These are phyloP conservation scores for Antechinus flavipes DNA, from an alignment of 2,113 vertebrate genomes.

Conservation along the genomic window DNA sequence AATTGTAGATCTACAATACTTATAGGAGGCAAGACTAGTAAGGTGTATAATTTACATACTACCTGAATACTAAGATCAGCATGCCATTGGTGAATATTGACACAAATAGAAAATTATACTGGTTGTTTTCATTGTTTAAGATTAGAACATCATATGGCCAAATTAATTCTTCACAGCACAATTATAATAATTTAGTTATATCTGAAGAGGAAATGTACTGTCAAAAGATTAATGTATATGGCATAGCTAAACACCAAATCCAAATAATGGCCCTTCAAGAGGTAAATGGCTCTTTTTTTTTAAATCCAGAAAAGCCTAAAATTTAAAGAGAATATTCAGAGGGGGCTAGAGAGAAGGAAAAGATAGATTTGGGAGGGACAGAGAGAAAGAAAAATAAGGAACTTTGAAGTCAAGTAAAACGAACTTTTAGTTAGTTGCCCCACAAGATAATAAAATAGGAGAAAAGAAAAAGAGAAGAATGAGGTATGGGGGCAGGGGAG, in stretches of 20 bases:
- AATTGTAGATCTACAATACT: slow-evolving; percentile 14
- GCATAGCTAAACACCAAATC: background rate
- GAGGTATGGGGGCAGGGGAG: background rate
- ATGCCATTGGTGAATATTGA: slow-evolving; percentile 11
- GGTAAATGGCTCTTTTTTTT: background rate
- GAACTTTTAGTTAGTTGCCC: background rate
- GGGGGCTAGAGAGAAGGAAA: background rate
- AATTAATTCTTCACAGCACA: background rate
- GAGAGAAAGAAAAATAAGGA: background rate
- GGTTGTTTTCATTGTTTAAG: slow-evolving; percentile 9
- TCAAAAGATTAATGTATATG: background rate
- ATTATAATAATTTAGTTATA: background rate
- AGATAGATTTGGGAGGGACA: background rate
- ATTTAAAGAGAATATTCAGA: background rate
- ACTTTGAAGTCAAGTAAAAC: background rate
- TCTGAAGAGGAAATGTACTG: background rate
- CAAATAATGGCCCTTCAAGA: background rate
- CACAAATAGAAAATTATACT: background rate
- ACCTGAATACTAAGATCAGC: background rate
- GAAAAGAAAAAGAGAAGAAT: background rate
- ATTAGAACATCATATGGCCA: slow-evolving; percentile 21
- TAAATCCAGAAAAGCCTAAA: background rate
- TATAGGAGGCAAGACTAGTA: background rate
- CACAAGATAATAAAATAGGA: background rate
- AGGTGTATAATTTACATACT: background rate